phyloP scores from a whole-genome alignment of 2,113 vertebrate species.

The Zapus hudsonius region DNA sequence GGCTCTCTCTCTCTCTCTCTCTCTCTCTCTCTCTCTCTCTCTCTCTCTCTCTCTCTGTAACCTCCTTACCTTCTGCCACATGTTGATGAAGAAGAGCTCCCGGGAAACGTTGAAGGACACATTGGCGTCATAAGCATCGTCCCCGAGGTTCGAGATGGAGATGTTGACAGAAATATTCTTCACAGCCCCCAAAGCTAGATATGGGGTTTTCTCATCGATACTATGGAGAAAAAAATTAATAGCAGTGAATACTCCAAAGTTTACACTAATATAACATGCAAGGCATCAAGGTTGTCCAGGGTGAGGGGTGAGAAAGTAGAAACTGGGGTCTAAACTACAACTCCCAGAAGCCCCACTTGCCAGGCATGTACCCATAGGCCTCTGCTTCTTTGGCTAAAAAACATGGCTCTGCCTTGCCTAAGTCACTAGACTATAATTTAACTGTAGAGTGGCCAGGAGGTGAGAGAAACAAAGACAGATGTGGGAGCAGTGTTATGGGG shows the following conservation, averaged over 20 bases:
- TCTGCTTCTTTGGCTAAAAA: neutral
- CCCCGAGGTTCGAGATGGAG: constrained; percentile 94
- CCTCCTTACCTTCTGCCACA: constrained; percentile 96
- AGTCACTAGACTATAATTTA: neutral
- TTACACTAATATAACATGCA: neutral
- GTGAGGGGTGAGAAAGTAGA: neutral
- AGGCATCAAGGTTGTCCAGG: neutral
- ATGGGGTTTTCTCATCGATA: constrained; percentile 86
- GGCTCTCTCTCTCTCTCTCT: no score
- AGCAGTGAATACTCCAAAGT: constrained; percentile 5
- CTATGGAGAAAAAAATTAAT: constrained; percentile 81
- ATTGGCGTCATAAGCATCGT: constrained; percentile 97
- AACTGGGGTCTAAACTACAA: neutral
- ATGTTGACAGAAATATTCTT: constrained; percentile 96
- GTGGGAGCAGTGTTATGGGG: fast-evolving
- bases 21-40: no score
- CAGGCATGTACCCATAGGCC: neutral
- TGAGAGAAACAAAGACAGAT: neutral
- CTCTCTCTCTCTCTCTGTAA: no score
- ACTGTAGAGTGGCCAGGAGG: neutral
- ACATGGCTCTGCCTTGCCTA: neutral
- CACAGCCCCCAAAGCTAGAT: constrained; percentile 95
- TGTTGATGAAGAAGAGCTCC: constrained; percentile 99
- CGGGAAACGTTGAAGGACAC: constrained; percentile 97
- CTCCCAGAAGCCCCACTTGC: neutral